Conservation (phyloP, 2,797 vertebrate species). For the Schizothorax lantsangensis region DNA sequence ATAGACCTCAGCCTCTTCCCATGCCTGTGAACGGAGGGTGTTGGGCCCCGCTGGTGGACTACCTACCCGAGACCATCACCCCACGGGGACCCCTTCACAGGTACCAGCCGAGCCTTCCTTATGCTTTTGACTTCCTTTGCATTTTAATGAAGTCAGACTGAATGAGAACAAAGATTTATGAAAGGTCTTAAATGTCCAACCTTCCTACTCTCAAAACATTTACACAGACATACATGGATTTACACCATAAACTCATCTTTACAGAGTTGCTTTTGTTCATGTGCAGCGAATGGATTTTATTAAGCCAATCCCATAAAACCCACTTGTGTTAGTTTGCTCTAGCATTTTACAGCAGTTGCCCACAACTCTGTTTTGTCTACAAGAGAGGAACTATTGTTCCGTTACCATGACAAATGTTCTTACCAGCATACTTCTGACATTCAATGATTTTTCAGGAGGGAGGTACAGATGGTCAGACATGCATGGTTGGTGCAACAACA, state of each 20-base stretch:
- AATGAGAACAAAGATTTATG: not conserved
- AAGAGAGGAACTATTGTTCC: constrained; percentile 26
- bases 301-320: constrained; percentile 3
- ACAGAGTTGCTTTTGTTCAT: constrained; percentile 4
- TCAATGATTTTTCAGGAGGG: not conserved
- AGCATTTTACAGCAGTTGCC: not conserved
- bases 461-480: constrained; percentile 6
- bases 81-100: constrained; percentile 94
- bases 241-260: not conserved
- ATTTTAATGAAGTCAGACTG: not conserved
- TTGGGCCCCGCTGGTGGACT: constrained; percentile 98
- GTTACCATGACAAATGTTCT: constrained; percentile 28
- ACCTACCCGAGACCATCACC: constrained; percentile 96
- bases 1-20: constrained; percentile 92
- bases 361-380: constrained; percentile 18
- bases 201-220: constrained; percentile 23
- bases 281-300: not conserved
- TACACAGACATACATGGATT: constrained; percentile 4
- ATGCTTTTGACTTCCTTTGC: not conserved
- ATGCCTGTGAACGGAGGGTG: constrained; percentile 98
- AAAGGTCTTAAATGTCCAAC: not conserved
- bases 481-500: constrained; percentile 9
- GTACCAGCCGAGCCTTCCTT: constrained; percentile 70
- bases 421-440: constrained; percentile 27
- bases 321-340: constrained; percentile 19